Conservation (phyloP, 2,888 invertebrate species). For the Lepidonotus clava region DNA sequence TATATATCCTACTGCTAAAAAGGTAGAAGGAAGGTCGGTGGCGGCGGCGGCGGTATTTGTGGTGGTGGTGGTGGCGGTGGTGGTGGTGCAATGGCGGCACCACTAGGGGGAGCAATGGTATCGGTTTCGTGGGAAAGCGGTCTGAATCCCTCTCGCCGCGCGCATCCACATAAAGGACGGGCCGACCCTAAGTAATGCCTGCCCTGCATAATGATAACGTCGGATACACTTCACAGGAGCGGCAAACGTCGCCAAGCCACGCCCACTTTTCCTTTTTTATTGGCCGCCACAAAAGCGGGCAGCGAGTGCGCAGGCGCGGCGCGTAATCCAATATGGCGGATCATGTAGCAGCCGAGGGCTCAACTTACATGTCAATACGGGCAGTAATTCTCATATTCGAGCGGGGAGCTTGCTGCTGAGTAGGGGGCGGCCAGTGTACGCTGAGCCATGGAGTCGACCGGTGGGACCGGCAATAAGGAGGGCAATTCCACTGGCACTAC, state of each 20-base stretch:
- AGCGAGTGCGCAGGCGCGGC: slow-evolving; percentile 46
- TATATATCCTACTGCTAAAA: no score
- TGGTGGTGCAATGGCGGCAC: no score
- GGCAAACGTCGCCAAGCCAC: slow-evolving; percentile 31
- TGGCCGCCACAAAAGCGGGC: slow-evolving; percentile 42
- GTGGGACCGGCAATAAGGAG: no score
- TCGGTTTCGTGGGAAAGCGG: no score
- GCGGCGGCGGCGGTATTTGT: no score
- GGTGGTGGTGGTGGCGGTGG: no score
- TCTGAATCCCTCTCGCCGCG: no score
- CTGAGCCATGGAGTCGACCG: slow-evolving; percentile 12
- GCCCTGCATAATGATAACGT: slow-evolving; percentile 44
- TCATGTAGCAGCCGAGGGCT: slow-evolving; percentile 49
- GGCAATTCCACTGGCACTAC: no score
- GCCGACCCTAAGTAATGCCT: not conserved
- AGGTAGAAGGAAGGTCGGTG: no score
- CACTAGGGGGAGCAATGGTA: no score
- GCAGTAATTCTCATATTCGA: slow-evolving; percentile 48
- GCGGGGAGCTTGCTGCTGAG: slow-evolving; percentile 8
- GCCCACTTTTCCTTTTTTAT: slow-evolving; percentile 44
- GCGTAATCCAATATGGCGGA: slow-evolving; percentile 53
- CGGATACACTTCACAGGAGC: not conserved
- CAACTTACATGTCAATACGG: slow-evolving; percentile 45
- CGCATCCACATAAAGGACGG: no score
- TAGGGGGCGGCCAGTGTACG: slow-evolving; percentile 13